These are phyloP conservation scores for Palythoa grandis DNA, from an alignment of 92 coral and sea anemone genomes.

Conservation along the genomic window DNA sequence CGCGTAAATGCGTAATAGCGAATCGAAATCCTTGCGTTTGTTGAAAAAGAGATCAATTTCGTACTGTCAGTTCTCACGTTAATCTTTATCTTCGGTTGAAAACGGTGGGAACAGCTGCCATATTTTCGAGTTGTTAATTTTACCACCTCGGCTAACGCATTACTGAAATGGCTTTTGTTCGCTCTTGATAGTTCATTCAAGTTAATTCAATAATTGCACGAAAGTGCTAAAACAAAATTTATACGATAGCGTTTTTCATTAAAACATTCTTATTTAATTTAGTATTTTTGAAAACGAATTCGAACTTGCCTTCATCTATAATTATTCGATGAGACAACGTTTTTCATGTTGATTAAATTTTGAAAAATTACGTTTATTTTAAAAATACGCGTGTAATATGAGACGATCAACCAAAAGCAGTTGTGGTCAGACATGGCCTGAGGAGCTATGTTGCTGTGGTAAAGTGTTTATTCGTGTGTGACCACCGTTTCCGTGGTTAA, in stretches of 20 bases:
- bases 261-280: neutral
- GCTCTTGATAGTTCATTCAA: neutral
- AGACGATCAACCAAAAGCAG: neutral
- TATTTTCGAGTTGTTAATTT: neutral
- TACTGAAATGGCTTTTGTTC: neutral
- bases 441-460: neutral
- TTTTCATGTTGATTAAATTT: neutral
- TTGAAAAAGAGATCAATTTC: slow-evolving; percentile 36
- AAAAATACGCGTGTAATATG: neutral
- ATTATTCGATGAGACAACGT: neutral
- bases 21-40: slow-evolving; percentile 27
- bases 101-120: slow-evolving; percentile 9
- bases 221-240: neutral
- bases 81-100: neutral
- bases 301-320: neutral
- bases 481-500: no score
- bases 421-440: neutral
- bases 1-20: slow-evolving; percentile 30
- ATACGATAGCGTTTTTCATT: neutral
- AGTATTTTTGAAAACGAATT: neutral
- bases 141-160: neutral
- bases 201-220: neutral
- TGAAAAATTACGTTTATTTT: neutral
- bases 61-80: neutral
- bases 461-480: no score